Evolutionary conservation across 2,888 invertebrate genomes (phyloP).

Genomic region (Cryptocephalus primarius): DNA sequence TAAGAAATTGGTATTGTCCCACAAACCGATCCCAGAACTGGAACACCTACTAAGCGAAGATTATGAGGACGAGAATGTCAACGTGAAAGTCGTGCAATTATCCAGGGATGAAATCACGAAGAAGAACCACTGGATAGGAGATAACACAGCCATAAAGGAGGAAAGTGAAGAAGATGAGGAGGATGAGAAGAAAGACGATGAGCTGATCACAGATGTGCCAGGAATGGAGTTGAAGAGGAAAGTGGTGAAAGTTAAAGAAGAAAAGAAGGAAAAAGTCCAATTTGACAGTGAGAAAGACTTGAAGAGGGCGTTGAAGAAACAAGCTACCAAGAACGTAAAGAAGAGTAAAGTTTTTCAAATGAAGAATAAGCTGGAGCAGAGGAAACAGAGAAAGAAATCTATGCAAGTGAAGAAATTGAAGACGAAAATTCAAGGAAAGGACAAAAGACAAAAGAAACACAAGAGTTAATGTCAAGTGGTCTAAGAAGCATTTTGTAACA

Average conservation of each 20-base stretch:
- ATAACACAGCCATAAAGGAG: conserved; percentile 44
- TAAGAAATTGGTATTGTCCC: conserved; percentile 62
- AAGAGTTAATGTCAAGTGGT: not conserved
- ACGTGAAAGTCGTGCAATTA: conserved; percentile 67
- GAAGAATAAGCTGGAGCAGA: conserved; percentile 59
- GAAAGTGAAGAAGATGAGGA: conserved; percentile 23
- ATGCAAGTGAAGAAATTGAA: conserved; percentile 36
- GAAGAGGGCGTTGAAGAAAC: conserved; percentile 56
- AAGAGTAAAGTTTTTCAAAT: conserved; percentile 68
- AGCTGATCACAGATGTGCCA: conserved; percentile 25
- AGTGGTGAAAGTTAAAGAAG: conserved; percentile 9
- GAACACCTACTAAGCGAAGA: conserved; percentile 57
- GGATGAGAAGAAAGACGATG: conserved; percentile 19
- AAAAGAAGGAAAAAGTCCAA: conserved; percentile 27
- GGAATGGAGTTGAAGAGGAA: conserved; percentile 37
- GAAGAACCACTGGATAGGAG: conserved; percentile 61
- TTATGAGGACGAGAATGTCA: conserved; percentile 66
- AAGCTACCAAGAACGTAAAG: conserved; percentile 61
- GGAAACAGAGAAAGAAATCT: conserved; percentile 59
- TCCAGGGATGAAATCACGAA: conserved; percentile 59
- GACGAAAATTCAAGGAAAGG: conserved; percentile 17
- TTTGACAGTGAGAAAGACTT: conserved; percentile 53
- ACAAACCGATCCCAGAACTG: conserved; percentile 57
- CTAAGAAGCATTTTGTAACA: no score
- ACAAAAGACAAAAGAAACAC: conserved; percentile 6